These are phyloP conservation scores for Actinernus sp. DNA, from an alignment of 92 coral and sea anemone species.

Conservation along the genomic window DNA sequence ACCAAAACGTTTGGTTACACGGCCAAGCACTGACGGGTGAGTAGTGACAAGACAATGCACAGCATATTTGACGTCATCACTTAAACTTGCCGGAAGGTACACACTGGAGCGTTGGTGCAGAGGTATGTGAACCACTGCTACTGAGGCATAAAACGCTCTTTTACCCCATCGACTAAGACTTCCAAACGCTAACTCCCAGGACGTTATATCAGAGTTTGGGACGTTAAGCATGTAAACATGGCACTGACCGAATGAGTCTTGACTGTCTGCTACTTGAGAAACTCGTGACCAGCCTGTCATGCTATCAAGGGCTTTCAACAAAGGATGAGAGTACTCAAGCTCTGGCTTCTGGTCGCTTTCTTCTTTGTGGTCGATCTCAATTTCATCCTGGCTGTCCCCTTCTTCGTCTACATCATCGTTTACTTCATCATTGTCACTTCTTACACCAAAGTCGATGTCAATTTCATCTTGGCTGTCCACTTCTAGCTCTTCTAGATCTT, in stretches of 20 bases:
- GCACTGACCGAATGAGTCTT: conserved; percentile 71
- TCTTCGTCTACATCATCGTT: conserved; percentile 43
- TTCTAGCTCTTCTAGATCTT: conserved; percentile 33
- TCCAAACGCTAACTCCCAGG: conserved; percentile 40
- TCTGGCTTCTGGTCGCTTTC: conserved; percentile 11
- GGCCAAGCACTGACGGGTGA: conserved; percentile 78
- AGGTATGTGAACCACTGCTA: conserved; percentile 27
- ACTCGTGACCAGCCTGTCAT: conserved; percentile 73
- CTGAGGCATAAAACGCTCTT: conserved; percentile 61
- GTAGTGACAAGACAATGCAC: conserved; percentile 74
- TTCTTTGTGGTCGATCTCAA: conserved; percentile 2
- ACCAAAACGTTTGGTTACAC: conserved; percentile 54
- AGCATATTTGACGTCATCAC: conserved; percentile 76
- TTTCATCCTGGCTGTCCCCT: conserved; percentile 17
- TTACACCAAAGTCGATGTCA: conserved; percentile 5
- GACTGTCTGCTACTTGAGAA: conserved; percentile 43
- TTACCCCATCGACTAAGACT: conserved; percentile 71
- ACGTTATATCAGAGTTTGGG: conserved; percentile 14
- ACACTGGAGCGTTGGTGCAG: conserved; percentile 23
- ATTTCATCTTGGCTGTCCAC: conserved; percentile 17
- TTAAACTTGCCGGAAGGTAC: conserved; percentile 42
- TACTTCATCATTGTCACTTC: conserved; percentile 15
- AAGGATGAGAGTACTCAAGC: conserved; percentile 24
- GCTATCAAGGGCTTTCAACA: conserved; percentile 44
- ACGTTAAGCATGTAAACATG: conserved; percentile 54